Evolutionary conservation across 2,113 vertebrate genomes (phyloP).

Genomic region (Psammodynastes pulverulentus): DNA sequence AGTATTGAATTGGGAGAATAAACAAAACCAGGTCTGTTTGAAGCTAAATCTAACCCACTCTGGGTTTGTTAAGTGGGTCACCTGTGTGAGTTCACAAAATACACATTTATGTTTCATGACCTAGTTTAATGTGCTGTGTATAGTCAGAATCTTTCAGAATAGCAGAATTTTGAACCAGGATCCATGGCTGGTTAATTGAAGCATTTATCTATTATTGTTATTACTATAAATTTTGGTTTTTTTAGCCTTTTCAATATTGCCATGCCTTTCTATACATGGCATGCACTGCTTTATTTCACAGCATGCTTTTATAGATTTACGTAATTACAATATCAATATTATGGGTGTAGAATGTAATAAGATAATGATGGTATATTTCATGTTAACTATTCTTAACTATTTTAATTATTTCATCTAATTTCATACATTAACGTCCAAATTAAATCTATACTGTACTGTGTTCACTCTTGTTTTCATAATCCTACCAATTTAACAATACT

Average conservation of each 20-base stretch:
- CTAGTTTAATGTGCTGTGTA: neutral
- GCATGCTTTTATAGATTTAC: neutral
- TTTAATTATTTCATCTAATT: neutral
- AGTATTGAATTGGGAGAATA: neutral
- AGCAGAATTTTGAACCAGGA: neutral
- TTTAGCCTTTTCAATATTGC: neutral
- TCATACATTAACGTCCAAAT: neutral
- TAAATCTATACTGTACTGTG: neutral
- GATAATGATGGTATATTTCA: neutral
- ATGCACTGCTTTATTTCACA: neutral
- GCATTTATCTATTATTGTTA: neutral
- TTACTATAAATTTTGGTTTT: neutral
- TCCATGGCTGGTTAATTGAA: neutral
- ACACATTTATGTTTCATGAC: neutral
- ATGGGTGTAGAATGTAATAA: neutral
- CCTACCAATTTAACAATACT: neutral
- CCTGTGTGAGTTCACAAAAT: neutral
- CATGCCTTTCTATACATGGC: neutral
- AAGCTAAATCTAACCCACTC: neutral
- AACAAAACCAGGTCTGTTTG: neutral
- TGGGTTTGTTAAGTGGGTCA: neutral
- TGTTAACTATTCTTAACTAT: neutral
- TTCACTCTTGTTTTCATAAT: neutral
- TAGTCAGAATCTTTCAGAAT: neutral
- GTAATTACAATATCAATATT: neutral